Evolutionary conservation across 2,797 vertebrate species (phyloP).

Genomic region (Percopsis omiscomaycus): DNA sequence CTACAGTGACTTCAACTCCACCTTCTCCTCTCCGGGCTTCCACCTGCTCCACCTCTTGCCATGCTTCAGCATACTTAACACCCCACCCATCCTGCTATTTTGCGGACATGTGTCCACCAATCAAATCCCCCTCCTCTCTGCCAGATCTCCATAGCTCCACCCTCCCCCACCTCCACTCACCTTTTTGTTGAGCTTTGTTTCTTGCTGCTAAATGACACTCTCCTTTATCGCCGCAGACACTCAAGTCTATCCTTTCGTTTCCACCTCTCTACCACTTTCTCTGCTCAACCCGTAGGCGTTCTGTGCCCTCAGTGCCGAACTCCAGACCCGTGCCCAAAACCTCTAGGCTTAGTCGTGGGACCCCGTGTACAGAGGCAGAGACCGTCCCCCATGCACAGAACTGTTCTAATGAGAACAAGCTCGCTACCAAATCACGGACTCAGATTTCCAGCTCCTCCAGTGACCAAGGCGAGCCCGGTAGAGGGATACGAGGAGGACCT

Average conservation of each 20-base stretch:
- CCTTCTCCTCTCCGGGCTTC: constrained; percentile 24
- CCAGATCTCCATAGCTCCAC: constrained; percentile 24
- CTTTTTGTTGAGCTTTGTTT: not conserved
- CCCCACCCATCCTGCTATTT: constrained; percentile 32
- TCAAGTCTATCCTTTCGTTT: constrained; percentile 44
- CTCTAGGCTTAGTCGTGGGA: constrained; percentile 59
- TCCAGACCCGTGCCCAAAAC: constrained; percentile 54
- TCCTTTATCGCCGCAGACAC: constrained; percentile 13
- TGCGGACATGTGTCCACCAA: constrained; percentile 39
- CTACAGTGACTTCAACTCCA: constrained; percentile 31
- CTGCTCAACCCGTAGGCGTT: constrained; percentile 59
- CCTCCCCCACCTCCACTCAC: not conserved
- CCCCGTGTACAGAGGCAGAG: constrained; percentile 42
- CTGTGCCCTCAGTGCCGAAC: constrained; percentile 64
- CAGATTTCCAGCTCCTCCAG: constrained; percentile 43
- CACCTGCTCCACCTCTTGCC: constrained; percentile 44
- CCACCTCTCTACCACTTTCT: constrained; percentile 58
- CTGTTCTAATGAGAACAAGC: constrained; percentile 56
- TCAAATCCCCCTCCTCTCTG: constrained; percentile 30
- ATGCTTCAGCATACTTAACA: constrained; percentile 64
- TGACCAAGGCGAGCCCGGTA: constrained; percentile 36
- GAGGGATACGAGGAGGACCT: constrained; percentile 47
- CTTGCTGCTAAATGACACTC: constrained; percentile 6
- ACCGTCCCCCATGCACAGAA: constrained; percentile 49
- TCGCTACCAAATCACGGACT: constrained; percentile 63